phyloP scores from a whole-genome alignment of 2,888 invertebrate species.

The Phengaris alcon region DNA sequence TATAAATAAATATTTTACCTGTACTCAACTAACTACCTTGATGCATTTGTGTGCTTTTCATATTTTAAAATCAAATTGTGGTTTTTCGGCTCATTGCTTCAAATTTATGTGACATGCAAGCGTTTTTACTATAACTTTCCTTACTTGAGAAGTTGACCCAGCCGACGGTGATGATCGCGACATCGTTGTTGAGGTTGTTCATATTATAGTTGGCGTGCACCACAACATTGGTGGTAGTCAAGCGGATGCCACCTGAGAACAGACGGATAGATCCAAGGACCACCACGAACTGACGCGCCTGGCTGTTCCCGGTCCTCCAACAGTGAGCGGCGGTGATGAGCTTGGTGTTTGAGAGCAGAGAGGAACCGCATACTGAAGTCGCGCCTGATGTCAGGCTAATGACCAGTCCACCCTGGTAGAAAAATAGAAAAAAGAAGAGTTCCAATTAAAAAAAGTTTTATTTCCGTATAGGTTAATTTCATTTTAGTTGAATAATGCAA shows the following conservation, averaged over 20 bases:
- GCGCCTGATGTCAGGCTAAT: slow-evolving; percentile 39
- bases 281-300: slow-evolving; percentile 41
- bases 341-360: slow-evolving; percentile 41
- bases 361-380: slow-evolving; percentile 45
- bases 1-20: too few species aligned
- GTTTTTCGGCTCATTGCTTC: neutral
- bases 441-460: too few species aligned
- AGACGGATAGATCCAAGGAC: slow-evolving; percentile 41
- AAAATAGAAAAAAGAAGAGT: neutral
- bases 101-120: neutral
- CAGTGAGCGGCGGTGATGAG: slow-evolving; percentile 44
- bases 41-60: too few species aligned
- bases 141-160: slow-evolving; percentile 33
- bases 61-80: neutral
- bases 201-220: slow-evolving; percentile 44
- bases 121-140: neutral
- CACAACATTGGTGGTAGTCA: slow-evolving; percentile 41
- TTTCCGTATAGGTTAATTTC: too few species aligned
- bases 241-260: slow-evolving; percentile 42
- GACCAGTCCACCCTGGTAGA: slow-evolving; percentile 43
- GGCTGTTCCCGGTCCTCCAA: slow-evolving; percentile 40
- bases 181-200: slow-evolving; percentile 42
- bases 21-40: too few species aligned
- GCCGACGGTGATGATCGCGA: slow-evolving; percentile 43
- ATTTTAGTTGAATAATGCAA: neutral